Evolutionary conservation across 2,888 invertebrate species (phyloP).

Genomic region (Aspidiotus destructor): DNA sequence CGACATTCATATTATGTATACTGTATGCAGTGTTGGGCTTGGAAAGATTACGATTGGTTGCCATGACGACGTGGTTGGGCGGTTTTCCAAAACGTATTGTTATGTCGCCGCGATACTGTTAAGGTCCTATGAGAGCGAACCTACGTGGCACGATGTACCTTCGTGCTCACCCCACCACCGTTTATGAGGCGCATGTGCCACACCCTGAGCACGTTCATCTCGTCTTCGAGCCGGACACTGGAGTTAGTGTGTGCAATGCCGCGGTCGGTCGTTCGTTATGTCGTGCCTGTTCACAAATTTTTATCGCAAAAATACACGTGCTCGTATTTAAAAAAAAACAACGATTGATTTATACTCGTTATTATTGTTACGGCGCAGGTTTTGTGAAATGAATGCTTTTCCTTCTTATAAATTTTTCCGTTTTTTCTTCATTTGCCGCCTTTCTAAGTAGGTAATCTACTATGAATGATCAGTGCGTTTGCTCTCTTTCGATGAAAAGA

Average conservation of each 20-base stretch:
- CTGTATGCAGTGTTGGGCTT: slow-evolving; percentile 40
- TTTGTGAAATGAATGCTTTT: too few relatives aligned
- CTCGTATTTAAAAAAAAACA: too few relatives aligned
- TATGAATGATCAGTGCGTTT: too few relatives aligned
- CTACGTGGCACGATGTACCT: slow-evolving; percentile 15
- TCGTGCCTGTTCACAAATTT: neutral
- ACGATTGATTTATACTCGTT: too few relatives aligned
- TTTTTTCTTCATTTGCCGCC: too few relatives aligned
- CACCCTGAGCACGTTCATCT: slow-evolving; percentile 18
- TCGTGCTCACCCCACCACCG: slow-evolving; percentile 22
- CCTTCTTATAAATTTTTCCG: too few relatives aligned
- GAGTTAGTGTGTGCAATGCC: slow-evolving; percentile 30
- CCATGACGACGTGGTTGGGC: slow-evolving; percentile 34
- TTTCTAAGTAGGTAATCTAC: too few relatives aligned
- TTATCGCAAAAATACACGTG: too few relatives aligned
- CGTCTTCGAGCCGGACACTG: slow-evolving; percentile 8
- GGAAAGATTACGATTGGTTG: slow-evolving; percentile 30
- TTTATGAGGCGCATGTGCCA: slow-evolving; percentile 26
- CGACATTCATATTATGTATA: too few relatives aligned
- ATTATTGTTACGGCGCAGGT: too few relatives aligned
- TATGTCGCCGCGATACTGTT: slow-evolving; percentile 12
- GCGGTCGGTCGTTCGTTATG: slow-evolving; percentile 14
- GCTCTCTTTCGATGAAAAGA: too few relatives aligned
- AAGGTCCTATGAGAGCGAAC: slow-evolving; percentile 21
- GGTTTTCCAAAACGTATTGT: slow-evolving; percentile 20